Conservation (phyloP, 2,888 invertebrate species). For the Rhagium mordax region DNA sequence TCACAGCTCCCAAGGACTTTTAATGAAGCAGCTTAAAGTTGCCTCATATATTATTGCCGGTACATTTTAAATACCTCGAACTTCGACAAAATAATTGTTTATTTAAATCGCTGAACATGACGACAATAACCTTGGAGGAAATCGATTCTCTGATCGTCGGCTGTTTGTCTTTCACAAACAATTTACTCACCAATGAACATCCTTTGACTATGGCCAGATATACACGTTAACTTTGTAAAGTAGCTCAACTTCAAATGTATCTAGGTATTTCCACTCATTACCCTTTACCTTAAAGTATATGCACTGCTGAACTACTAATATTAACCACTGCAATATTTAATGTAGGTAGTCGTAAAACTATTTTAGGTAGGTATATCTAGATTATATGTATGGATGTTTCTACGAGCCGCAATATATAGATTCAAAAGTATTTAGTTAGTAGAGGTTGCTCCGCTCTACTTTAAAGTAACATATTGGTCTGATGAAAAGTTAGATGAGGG, state of each 20-base stretch:
- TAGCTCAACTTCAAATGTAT: slow-evolving; percentile 43
- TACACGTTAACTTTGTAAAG: slow-evolving; percentile 41
- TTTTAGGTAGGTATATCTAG: too few relatives aligned
- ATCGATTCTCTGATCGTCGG: slow-evolving; percentile 33
- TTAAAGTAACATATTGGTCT: not conserved
- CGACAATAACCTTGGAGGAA: slow-evolving; percentile 28
- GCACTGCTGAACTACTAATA: slow-evolving; percentile 38
- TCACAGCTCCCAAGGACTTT: too few relatives aligned
- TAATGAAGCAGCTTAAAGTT: too few relatives aligned
- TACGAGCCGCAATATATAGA: not conserved
- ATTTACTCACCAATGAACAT: slow-evolving; percentile 43
- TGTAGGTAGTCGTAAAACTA: not conserved
- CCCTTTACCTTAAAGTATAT: slow-evolving; percentile 33
- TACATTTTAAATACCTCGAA: too few relatives aligned
- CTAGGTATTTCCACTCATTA: slow-evolving; percentile 43
- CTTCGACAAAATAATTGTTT: not conserved
- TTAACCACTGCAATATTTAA: slow-evolving; percentile 16
- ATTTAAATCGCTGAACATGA: not conserved
- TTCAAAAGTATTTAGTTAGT: not conserved
- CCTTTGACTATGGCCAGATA: slow-evolving; percentile 37
- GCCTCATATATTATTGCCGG: too few relatives aligned
- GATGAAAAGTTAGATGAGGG: not conserved
- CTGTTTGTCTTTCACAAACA: slow-evolving; percentile 42
- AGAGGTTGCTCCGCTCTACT: not conserved
- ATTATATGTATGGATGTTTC: too few relatives aligned